phyloP scores from a whole-genome alignment of 2,888 invertebrate genomes.

The Eubasilissa splendida region DNA sequence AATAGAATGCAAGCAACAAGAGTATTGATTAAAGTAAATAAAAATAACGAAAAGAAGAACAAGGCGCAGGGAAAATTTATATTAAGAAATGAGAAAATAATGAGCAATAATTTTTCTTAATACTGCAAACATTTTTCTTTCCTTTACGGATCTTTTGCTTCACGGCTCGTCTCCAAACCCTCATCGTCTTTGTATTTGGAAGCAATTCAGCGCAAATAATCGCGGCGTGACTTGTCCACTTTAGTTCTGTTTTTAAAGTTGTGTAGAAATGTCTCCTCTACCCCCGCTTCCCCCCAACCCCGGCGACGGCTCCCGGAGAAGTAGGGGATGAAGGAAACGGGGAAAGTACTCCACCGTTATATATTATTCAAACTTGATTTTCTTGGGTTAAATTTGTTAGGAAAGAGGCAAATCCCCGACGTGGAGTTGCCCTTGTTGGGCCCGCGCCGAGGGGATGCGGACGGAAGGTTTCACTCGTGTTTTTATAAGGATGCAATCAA shows the following conservation, averaged over 20 bases:
- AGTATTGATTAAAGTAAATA: too few species aligned
- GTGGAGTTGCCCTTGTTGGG: slow-evolving; percentile 50
- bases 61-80: too few species aligned
- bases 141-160: too few species aligned
- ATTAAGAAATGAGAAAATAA: too few species aligned
- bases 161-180: too few species aligned
- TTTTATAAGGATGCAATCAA: slow-evolving; percentile 52
- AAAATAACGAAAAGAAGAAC: too few species aligned
- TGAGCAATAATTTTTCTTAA: too few species aligned
- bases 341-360: slow-evolving; percentile 51
- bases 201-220: slow-evolving; percentile 41
- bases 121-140: too few species aligned
- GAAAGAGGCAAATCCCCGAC: slow-evolving; percentile 57
- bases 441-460: slow-evolving; percentile 42
- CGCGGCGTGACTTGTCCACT: slow-evolving; percentile 27
- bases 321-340: slow-evolving; percentile 45
- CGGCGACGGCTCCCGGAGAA: slow-evolving; percentile 25
- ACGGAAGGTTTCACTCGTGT: slow-evolving; percentile 51
- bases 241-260: slow-evolving; percentile 38
- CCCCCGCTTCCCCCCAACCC: neutral
- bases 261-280: slow-evolving; percentile 17
- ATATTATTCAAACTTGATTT: slow-evolving; percentile 59
- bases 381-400: slow-evolving; percentile 59
- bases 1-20: too few species aligned
- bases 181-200: slow-evolving; percentile 12